phyloP scores from a whole-genome alignment of 2,888 invertebrate genomes.

The Heliconius charithonia region DNA sequence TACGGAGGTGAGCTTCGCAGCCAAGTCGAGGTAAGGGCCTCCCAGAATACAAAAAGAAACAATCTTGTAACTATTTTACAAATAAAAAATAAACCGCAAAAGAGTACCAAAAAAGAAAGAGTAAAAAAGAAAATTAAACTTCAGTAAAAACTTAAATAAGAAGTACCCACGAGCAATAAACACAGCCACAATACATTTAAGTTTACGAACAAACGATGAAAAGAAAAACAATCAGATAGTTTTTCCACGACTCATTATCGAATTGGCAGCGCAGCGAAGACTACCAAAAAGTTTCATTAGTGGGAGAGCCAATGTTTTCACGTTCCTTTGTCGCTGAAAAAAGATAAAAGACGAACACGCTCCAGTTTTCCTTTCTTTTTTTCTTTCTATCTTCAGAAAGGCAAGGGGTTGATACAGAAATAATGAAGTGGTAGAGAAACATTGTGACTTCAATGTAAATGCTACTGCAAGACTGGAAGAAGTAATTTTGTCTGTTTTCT shows the following conservation, averaged over 20 bases:
- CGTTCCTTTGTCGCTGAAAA: conserved; percentile 63
- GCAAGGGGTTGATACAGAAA: conserved; percentile 47
- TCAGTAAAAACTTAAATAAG: neutral
- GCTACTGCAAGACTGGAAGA: neutral
- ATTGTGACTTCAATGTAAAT: conserved; percentile 49
- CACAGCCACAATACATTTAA: conserved; percentile 31
- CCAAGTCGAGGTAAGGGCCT: too few relatives aligned
- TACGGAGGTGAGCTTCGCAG: too few relatives aligned
- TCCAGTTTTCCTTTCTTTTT: conserved; percentile 63
- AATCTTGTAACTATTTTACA: too few relatives aligned
- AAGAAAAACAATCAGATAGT: conserved; percentile 33
- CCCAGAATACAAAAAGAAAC: too few relatives aligned
- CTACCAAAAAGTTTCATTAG: conserved; percentile 72
- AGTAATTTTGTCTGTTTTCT: conserved; percentile 4
- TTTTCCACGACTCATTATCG: conserved; percentile 55
- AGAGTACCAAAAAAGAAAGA: too few relatives aligned
- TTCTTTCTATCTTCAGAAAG: conserved; percentile 55
- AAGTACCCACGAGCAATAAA: conserved; percentile 3
- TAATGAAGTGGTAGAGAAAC: conserved; percentile 66
- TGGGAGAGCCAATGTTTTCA: conserved; percentile 63
- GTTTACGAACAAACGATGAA: conserved; percentile 26
- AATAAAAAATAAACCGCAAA: neutral
- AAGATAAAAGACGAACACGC: conserved; percentile 66
- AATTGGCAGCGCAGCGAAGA: conserved; percentile 53
- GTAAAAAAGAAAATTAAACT: conserved; percentile 3